Base-by-base conservation (phyloP, 2,888 invertebrate genomes). In the Dicyrtomina minuta region DNA sequence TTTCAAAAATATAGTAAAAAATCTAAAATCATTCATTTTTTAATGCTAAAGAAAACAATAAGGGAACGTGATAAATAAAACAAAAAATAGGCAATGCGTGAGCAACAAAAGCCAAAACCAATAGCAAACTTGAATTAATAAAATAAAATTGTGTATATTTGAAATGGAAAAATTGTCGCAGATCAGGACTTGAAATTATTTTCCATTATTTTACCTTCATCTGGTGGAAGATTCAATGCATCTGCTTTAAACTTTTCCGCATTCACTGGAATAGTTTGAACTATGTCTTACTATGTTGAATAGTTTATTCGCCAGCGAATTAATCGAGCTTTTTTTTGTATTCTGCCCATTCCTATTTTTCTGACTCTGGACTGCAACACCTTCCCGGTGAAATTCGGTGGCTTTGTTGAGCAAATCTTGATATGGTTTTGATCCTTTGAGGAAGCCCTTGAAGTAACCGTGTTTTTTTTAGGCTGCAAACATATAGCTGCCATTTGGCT, bases 371-470 rank as follows among this genome's bases (percentile, higher is more conserved):
- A 17, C 22, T 41, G 44, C 24, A 20, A 65, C 22, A 55, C 33
- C 61, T 43, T 24, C 24, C 68, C 83, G 82, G 80, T 88, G 93
- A 82, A 89, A 94, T 22, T 87, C 84, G 80, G 88, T 88, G 1
- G 96, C 95, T 78, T 87, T 87, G 69, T 86, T 84, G 72, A 91
- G 79, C 49, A 94, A 85, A 66, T 86, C 82, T 70, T 87, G 87
- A 80, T 93, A 89, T 62, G 90, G 88, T 76, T 87, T 86, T 3
- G 96, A 95, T 64, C 91, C 91, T 82, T 92, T 91, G 64, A 96
- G 82, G 74, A 91, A 87, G 73, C 87, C 87, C 82, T 82, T 81
- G 78, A 86, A 86, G 82, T 93, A 97, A 15, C 91, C 91, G n/a
- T 81, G 88, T 91, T 68, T 86, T 84, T 70, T 87, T 87, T 59